Evolutionary conservation across 2,113 vertebrate species (phyloP), one percentile per base, ranked within the genome.

Genomic region (Dipodomys stephensi): DNA sequence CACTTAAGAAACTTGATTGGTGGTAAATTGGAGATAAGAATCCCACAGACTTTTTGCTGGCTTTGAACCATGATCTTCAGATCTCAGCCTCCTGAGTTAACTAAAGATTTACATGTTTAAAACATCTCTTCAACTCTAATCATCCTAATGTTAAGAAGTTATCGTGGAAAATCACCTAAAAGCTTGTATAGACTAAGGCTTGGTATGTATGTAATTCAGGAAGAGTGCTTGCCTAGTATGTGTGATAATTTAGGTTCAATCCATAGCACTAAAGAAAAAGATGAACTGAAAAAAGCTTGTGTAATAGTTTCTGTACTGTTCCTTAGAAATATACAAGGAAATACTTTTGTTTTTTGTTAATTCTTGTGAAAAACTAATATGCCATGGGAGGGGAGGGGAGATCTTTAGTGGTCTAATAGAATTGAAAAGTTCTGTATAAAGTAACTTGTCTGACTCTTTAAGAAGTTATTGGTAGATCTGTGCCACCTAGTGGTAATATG

Each of bases 401-500:
- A 39, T 39, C 53, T 90, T 82, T 9, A 73, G 5, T 46, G 6
- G 91, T 6, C 84, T 15, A 64, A 65, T 28, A 25, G 30, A 87
- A 84, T 13, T 7, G n/a, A 91, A 92, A 80, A 90, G 13, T 60
- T 90, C 81, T 65, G 23, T 76, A 80, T n/a, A 8, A 82, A 87
- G 18, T 64, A 53, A 39, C 7, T 53, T 92, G 30, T 53, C 28
- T 19, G 15, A 27, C 11, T 62, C 71, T 91, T 68, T 79, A 84
- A 94, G 57, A 88, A 94, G 49, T 68, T 90, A 83, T 88, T 91
- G 96, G 80, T 93, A 95, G 90, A 72, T 80, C 96, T 91, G 5
- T 97, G 98, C 97, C 98, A 98, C 93, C 98, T 97, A 96, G 96
- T 97, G 98, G 96, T 73, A 67, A 67, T 16, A 92, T 1, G 13